A percentile compares a stretch with the other conserved stretches of the same genome.
phyloP scores from a whole-genome alignment of 2,888 invertebrate genomes.

The Trypoxylon attenuatum region DNA sequence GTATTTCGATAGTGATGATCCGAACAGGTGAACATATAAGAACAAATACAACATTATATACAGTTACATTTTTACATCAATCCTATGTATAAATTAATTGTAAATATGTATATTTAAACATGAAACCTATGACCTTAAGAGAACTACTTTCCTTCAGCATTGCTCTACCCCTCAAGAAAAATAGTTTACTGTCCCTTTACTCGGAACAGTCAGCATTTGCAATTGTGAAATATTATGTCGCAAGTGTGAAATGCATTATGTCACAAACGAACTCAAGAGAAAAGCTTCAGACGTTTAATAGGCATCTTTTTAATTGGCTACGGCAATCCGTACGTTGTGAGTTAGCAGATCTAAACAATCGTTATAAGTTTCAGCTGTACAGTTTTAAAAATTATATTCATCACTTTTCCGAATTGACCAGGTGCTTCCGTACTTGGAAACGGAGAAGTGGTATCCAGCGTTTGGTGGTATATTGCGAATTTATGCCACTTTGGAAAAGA shows the following conservation, averaged over 20 bases:
- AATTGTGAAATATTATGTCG: constrained; percentile 77
- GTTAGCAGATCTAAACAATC: constrained; percentile 33
- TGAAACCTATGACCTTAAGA: too few relatives aligned
- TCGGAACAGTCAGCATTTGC: constrained; percentile 74
- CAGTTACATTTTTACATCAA: background rate
- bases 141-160: constrained; percentile 74
- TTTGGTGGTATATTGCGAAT: constrained; percentile 76
- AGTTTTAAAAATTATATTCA: background rate
- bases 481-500: constrained; percentile 69
- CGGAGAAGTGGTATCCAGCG: constrained; percentile 79
- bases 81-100: background rate
- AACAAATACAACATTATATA: background rate
- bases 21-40: background rate
- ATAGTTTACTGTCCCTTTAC: constrained; percentile 75
- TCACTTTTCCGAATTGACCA: background rate
- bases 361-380: background rate
- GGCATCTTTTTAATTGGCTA: constrained; percentile 78
- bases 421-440: constrained; percentile 77
- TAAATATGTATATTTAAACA: background rate
- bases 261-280: constrained; percentile 68
- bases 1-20: background rate
- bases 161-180: constrained; percentile 78
- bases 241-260: constrained; percentile 76
- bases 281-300: constrained; percentile 75
- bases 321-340: constrained; percentile 71